Evolutionary conservation across 1,140 invertebrate species (phyloP), one percentile per base, ranked within the genome.

Genomic region (Schlechtendalia chinensis): DNA sequence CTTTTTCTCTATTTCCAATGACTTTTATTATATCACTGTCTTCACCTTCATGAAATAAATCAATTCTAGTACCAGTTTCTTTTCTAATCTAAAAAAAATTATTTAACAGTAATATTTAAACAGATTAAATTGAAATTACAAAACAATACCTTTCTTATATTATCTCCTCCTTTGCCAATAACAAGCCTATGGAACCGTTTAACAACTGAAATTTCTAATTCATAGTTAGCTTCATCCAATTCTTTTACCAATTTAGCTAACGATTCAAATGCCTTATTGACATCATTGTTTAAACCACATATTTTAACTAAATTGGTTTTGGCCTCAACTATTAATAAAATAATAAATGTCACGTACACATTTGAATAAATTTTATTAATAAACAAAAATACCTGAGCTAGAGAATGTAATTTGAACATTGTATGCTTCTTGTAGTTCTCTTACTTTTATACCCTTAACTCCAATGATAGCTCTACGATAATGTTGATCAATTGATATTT

Each of bases 111-210:
- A 81, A 82, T 56, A 77, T 24, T 56, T 59, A 77, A 65, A 79
- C 8, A 8, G 32, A 39, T 24, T 47, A 54, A 82, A 47, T 16
- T 1, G 74, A 27, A 16, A 27, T n/a, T n/a, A n/a, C 56, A 79
- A 47, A 82, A 69, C 71, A 83, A 81, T 84, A 91, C 89, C 88
- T 96, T 97, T 80, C 91, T 91, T 81, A 98, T 94, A 84, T 93
- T 98, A 12, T 90, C 91, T 83, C 96, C 96, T 82, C 93, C 95
- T 87, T 98, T 98, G 58, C 97, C 97, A 84, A 98, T 97, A 58
- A 99, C 93, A 85, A 96, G 96, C 86, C 97, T 97, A 86, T 98
- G 96, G 88, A 98, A 98, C 86, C 98, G 95, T 86, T 98, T 98
- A 87, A 95, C 98, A 84, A 99, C 97, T 59, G 95, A 94, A 58